Evolutionary conservation across 2,797 vertebrate species (phyloP).

Genomic region (Falco peregrinus): DNA sequence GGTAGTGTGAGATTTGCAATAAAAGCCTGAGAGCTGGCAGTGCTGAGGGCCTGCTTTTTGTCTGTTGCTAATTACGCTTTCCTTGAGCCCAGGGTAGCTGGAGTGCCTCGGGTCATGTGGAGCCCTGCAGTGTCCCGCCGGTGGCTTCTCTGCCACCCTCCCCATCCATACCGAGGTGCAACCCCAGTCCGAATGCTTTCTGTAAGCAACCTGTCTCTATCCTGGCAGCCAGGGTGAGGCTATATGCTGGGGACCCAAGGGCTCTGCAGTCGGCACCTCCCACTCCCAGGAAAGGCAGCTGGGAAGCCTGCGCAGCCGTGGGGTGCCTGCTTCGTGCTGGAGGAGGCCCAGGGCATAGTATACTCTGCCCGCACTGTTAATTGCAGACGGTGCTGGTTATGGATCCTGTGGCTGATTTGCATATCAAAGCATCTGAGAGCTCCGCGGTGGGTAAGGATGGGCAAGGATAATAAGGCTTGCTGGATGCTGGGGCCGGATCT

Average conservation of each 20-base stretch:
- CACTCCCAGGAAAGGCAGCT: rapidly evolving
- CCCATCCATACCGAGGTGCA: neutral
- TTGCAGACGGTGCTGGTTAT: neutral
- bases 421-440: conserved; percentile 51
- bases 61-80: neutral
- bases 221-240: neutral
- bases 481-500: neutral
- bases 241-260: neutral
- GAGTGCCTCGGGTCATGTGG: rapidly evolving
- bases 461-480: neutral
- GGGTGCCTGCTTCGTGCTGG: neutral
- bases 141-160: neutral
- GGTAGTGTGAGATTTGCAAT: neutral
- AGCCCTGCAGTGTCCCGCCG: rapidly evolving
- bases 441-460: neutral
- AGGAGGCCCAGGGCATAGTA: neutral
- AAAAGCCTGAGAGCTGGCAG: neutral
- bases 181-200: neutral
- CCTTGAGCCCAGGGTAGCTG: neutral
- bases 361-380: neutral
- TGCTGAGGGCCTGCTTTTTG: neutral
- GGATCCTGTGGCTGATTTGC: conserved; percentile 23
- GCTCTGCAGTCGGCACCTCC: neutral
- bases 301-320: neutral
- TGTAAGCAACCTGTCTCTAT: rapidly evolving